Conservation (phyloP, 2,888 invertebrate genomes). For the Eupsilia transversa region DNA sequence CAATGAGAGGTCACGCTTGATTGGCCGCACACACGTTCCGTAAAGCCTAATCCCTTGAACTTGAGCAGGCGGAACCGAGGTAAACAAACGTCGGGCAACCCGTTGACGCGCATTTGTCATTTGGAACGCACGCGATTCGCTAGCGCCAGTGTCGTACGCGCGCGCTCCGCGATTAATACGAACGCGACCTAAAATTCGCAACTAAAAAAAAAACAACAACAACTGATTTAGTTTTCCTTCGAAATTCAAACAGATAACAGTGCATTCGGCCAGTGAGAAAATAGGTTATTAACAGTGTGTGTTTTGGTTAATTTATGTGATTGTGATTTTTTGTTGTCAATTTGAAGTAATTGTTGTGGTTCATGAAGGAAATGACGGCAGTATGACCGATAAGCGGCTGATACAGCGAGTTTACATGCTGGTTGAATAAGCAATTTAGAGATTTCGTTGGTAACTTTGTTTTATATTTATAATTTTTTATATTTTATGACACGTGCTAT, state of each 20-base stretch:
- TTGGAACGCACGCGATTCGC: constrained; percentile 82
- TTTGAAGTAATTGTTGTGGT: constrained; percentile 74
- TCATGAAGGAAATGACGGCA: constrained; percentile 82
- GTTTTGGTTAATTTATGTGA: constrained; percentile 66
- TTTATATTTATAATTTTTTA: constrained; percentile 17
- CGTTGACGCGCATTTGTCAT: constrained; percentile 89
- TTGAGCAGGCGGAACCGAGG: constrained; percentile 81
- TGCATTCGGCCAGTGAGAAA: constrained; percentile 66
- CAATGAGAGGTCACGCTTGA: constrained; percentile 66
- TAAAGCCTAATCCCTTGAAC: constrained; percentile 86
- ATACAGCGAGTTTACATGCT: constrained; percentile 69
- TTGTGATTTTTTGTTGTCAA: constrained; percentile 67
- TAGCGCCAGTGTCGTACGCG: constrained; percentile 75
- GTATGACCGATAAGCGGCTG: constrained; percentile 81
- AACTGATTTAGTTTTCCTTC: constrained; percentile 56
- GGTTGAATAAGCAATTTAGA: constrained; percentile 59
- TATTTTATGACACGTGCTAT: neutral
- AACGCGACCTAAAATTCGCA: constrained; percentile 73
- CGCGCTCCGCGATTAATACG: constrained; percentile 75
- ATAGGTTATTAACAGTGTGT: constrained; percentile 60
- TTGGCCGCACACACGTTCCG: constrained; percentile 70
- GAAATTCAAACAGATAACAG: constrained; percentile 60
- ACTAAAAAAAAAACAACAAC: constrained; percentile 67
- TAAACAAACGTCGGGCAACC: constrained; percentile 84
- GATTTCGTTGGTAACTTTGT: constrained; percentile 64